phyloP scores from a whole-genome alignment of 2,888 invertebrate species.

The Pantelozetes paolii region DNA sequence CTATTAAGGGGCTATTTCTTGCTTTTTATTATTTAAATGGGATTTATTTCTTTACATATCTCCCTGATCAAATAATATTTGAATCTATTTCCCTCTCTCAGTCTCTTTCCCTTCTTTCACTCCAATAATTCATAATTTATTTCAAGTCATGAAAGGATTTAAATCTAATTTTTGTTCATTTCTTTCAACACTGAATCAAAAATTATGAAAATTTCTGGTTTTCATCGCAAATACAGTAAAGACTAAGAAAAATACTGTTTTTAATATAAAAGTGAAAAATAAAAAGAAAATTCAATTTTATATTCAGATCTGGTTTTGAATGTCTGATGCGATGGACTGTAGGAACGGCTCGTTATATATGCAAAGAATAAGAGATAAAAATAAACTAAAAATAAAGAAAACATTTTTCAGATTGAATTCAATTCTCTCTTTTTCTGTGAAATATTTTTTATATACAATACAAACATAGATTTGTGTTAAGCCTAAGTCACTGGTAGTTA shows the following conservation, averaged over 20 bases:
- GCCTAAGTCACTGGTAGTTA: conserved; percentile 14
- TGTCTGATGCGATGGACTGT: conserved; percentile 14
- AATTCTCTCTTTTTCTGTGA: not conserved
- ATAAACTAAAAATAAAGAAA: not conserved
- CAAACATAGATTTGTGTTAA: conserved; percentile 19
- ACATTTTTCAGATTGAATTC: conserved; percentile 12
- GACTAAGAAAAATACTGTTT: not conserved
- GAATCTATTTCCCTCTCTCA: no score
- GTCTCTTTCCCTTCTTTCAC: no score
- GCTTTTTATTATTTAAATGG: not conserved
- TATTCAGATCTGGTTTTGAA: conserved; percentile 3
- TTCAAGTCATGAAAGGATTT: no score
- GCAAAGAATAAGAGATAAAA: not conserved
- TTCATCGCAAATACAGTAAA: not conserved
- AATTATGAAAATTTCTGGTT: not conserved
- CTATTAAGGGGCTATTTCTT: no score
- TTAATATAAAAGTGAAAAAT: not conserved
- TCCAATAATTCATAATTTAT: no score
- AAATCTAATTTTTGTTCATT: no score
- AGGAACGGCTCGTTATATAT: conserved; percentile 11
- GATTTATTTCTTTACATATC: not conserved
- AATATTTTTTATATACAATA: conserved; percentile 15
- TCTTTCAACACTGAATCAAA: no score
- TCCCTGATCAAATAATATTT: conserved; percentile 1
- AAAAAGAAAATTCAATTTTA: not conserved